phyloP scores from a whole-genome alignment of 2,888 invertebrate species.

The Elegia similella region DNA sequence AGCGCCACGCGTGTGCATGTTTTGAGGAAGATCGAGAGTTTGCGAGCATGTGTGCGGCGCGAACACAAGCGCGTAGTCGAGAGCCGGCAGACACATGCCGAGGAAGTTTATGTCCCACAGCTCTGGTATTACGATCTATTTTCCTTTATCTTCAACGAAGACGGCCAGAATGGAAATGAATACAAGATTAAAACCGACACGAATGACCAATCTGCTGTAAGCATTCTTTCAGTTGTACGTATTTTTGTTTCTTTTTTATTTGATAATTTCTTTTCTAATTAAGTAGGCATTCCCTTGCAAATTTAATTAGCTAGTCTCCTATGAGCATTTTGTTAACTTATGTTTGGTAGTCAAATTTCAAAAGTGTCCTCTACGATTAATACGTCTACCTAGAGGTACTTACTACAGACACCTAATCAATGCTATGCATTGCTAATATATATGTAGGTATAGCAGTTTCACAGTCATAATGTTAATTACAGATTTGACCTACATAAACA shows the following conservation, averaged over 20 bases:
- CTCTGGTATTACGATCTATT: constrained; percentile 66
- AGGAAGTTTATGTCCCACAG: constrained; percentile 56
- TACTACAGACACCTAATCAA: too few species aligned
- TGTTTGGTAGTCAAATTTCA: too few species aligned
- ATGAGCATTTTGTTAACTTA: too few species aligned
- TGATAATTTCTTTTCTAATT: background rate
- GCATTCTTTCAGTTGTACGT: constrained; percentile 15
- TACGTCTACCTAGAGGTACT: too few species aligned
- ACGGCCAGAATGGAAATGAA: constrained; percentile 30
- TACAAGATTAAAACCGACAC: constrained; percentile 23
- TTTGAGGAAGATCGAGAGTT: constrained; percentile 67
- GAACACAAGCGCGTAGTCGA: constrained; percentile 58
- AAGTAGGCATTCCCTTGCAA: too few species aligned
- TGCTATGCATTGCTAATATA: too few species aligned
- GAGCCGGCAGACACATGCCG: constrained; percentile 46
- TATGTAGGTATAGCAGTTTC: too few species aligned
- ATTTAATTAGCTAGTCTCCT: too few species aligned
- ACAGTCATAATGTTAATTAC: too few species aligned
- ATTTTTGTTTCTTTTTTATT: background rate
- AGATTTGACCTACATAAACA: too few species aligned
- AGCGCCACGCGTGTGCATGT: constrained; percentile 65
- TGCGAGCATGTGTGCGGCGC: constrained; percentile 66
- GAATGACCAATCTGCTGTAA: constrained; percentile 22
- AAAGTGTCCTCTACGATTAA: too few species aligned
- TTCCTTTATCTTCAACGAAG: constrained; percentile 54